Percentiles rank a stretch among this genome's conserved stretches.
These are phyloP conservation scores for Bovichtus variegatus DNA, from an alignment of 2,797 vertebrate species.

Conservation along the genomic window DNA sequence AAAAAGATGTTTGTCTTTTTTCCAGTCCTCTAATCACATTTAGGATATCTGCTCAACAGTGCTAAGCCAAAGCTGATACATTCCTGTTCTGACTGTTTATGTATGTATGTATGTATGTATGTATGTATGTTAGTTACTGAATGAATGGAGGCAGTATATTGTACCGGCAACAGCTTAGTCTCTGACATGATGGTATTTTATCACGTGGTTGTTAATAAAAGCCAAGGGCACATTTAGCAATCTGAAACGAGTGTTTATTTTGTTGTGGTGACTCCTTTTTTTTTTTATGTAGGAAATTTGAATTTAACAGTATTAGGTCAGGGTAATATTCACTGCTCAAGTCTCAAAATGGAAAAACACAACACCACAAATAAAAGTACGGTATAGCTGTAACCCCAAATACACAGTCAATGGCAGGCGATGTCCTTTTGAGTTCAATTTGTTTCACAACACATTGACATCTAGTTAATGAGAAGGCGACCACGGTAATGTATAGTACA, in stretches of 20 bases:
- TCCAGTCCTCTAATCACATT: slow-evolving; percentile 8
- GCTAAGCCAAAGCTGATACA: slow-evolving; percentile 35
- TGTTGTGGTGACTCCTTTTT: not conserved
- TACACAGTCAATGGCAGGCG: too few relatives aligned
- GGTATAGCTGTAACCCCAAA: too few relatives aligned
- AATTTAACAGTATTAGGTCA: not conserved
- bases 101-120: slow-evolving; percentile 19
- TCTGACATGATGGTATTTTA: slow-evolving; percentile 59
- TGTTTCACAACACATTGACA: too few relatives aligned
- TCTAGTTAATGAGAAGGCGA: too few relatives aligned
- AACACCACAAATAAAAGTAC: too few relatives aligned
- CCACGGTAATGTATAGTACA: too few relatives aligned
- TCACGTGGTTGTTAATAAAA: slow-evolving; percentile 77
- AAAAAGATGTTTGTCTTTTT: slow-evolving; percentile 7
- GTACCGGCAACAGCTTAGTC: slow-evolving; percentile 14
- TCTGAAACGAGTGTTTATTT: slow-evolving; percentile 31
- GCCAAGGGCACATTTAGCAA: slow-evolving; percentile 58
- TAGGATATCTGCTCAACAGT: not conserved
- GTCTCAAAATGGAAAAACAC: too few relatives aligned
- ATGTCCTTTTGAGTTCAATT: too few relatives aligned
- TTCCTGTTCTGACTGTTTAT: slow-evolving; percentile 40
- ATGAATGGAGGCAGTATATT: slow-evolving; percentile 20
- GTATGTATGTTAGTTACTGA: slow-evolving; percentile 25
- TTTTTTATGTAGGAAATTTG: not conserved
- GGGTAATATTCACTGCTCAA: too few relatives aligned